Base-by-base conservation (phyloP, 1,140 invertebrate species). In the Brachionus rubens region DNA sequence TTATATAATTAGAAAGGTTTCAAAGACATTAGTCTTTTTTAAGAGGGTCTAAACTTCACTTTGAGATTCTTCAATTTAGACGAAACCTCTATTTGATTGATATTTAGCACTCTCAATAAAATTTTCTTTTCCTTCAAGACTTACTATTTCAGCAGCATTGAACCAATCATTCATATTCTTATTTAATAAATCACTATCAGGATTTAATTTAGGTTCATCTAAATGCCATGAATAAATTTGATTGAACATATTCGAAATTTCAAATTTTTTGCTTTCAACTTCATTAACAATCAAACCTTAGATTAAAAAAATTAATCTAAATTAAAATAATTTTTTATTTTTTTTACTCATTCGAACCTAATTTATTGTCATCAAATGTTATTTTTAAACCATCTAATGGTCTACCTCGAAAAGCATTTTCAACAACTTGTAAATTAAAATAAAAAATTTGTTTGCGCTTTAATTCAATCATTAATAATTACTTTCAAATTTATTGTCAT, bases 321-420 rank as follows among this genome's bases (percentile, higher is more conserved):
- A n/a, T n/a, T n/a, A n/a, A n/a, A 21, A 14, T 26, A 14, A 30
- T 36, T 30, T 40, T 47, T 14, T 50, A 7, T 65, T 41, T 46
- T 46, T n/a, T n/a, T n/a, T n/a, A n/a, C n/a, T n/a, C n/a, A n/a
- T n/a, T 24, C 7, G 24, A 65, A 36, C 59, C 59, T 12, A 14
- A 9, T 65, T 65, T 36, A 65, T 65, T 28, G 24, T 65, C 21
- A 43, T 43, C 19, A n/a, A 72, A 48, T 26, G 28, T 40, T 6
- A 72, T 4, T 50, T 41, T 52, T 2, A 72, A 10, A 26, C 68
- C 68, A 26, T 72, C 40, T 24, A 72, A 50, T 36, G 68, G 68
- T 41, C 68, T 48, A 16, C 68, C 68, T 33, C 68, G 3, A 40
- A 72, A 72, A 19, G 43, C 21, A 54, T 72, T 72, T 41, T 72